phyloP scores from a whole-genome alignment of 2,113 vertebrate genomes.

The Lipophrys pholis region DNA sequence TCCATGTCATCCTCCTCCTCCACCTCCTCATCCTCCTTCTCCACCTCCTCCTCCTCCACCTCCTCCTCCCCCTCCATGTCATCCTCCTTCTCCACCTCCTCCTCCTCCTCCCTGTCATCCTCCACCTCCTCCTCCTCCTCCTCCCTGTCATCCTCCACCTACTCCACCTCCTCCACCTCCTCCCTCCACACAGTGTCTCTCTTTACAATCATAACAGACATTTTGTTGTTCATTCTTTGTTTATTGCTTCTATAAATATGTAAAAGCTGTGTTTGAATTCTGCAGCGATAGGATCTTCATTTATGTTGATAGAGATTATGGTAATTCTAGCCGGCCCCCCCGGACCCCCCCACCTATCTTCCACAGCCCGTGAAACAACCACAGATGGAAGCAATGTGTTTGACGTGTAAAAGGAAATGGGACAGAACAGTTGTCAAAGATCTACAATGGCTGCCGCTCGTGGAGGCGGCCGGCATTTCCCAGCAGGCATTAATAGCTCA shows the following conservation, averaged over 20 bases:
- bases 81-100: no score
- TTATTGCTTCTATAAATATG: conserved; percentile 80
- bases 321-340: conserved; percentile 64
- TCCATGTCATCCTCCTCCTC: no score
- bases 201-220: conserved; percentile 76
- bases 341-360: conserved; percentile 28
- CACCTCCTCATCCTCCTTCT: no score
- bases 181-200: conserved; percentile 70
- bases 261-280: conserved; percentile 78
- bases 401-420: background rate
- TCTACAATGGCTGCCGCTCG: conserved; percentile 56
- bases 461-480: conserved; percentile 50
- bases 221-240: conserved; percentile 68
- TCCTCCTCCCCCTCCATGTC: no score
- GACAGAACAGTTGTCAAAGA: conserved; percentile 66
- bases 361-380: background rate
- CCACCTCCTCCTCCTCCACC: no score
- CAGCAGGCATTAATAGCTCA: conserved; percentile 48
- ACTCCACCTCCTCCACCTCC: conserved; percentile 54
- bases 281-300: conserved; percentile 70
- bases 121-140: conserved; percentile 60
- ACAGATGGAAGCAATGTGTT: background rate
- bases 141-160: conserved; percentile 51
- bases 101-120: no score
- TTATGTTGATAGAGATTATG: conserved; percentile 80